Evolutionary conservation across 2,797 vertebrate species (phyloP), one percentile per base, ranked within the genome.

Genomic region (Gymnoscopelus microlampas): DNA sequence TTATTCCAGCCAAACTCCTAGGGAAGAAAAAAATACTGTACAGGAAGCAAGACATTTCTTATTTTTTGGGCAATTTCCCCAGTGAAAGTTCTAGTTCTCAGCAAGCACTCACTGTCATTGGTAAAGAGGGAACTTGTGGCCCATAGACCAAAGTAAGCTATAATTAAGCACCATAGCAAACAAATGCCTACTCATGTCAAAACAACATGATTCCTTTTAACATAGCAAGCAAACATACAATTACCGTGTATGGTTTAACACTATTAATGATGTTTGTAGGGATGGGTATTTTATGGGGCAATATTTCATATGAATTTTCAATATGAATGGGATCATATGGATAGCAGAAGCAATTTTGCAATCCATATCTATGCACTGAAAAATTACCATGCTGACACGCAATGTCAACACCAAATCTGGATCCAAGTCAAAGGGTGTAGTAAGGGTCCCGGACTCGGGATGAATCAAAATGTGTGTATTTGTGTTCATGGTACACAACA

Each of bases 171-270:
- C 39, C 39, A 24, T 9, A 44, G 48, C 50, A 55, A 24, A 24
- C 44, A 24, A 59, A 69, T 7, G 10, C 32, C 56, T 77, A 60
- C n/a, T 66, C 54, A 62, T 68, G 76, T 80, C 64, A 70, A 59
- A 78, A 39, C 53, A 15, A 53, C 60, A 50, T 12, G 7, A 47
- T 12, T 3, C 14, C 39, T 44, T 44, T 44, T 44, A 44, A 44
- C 39, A 44, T 44, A 44, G 39, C 39, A 44, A 44, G 39, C 39
- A 44, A 44, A 44, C 39, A 44, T 44, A 44, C 39, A 44, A 44
- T 44, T 44, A 44, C 39, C 2, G 39, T 44, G 7, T 44, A 44
- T 44, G 39, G 39, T 10, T 2, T 44, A 12, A 12, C 12, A 24
- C 69, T 60, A 29, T 2, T 7, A 24, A 9, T 19, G 39, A 4